Evolutionary conservation across 2,888 invertebrate species (phyloP).

Genomic region (Emesis furor): DNA sequence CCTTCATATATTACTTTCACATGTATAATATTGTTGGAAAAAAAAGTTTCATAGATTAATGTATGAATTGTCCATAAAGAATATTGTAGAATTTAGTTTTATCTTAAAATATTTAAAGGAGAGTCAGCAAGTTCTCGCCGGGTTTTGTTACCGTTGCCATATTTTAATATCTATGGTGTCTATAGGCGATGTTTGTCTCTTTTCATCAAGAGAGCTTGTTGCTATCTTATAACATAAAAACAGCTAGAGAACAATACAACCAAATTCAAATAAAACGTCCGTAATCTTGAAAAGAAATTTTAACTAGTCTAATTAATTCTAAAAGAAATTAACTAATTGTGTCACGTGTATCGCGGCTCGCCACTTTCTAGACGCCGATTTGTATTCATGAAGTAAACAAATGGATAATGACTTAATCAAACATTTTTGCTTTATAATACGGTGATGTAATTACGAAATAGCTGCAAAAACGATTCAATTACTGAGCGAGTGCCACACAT

Average conservation of each 20-base stretch:
- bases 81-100: too few species aligned
- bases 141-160: too few species aligned
- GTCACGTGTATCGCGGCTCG: slow-evolving; percentile 24
- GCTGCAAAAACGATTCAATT: slow-evolving; percentile 57
- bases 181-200: too few species aligned
- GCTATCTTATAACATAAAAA: too few species aligned
- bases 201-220: too few species aligned
- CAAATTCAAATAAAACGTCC: not conserved
- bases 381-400: slow-evolving; percentile 78
- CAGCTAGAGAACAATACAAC: not conserved
- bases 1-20: too few species aligned
- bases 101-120: too few species aligned
- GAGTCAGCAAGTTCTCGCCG: too few species aligned
- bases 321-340: slow-evolving; percentile 5
- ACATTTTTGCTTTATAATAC: slow-evolving; percentile 79
- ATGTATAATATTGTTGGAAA: too few species aligned
- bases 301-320: not conserved
- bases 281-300: not conserved
- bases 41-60: too few species aligned
- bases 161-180: too few species aligned
- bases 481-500: slow-evolving; percentile 20
- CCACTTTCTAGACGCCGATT: slow-evolving; percentile 73
- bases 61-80: too few species aligned
- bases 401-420: slow-evolving; percentile 81
- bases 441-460: slow-evolving; percentile 75